Evolutionary conservation across 2,113 vertebrate species (phyloP).

Genomic region (Chloebia gouldiae): DNA sequence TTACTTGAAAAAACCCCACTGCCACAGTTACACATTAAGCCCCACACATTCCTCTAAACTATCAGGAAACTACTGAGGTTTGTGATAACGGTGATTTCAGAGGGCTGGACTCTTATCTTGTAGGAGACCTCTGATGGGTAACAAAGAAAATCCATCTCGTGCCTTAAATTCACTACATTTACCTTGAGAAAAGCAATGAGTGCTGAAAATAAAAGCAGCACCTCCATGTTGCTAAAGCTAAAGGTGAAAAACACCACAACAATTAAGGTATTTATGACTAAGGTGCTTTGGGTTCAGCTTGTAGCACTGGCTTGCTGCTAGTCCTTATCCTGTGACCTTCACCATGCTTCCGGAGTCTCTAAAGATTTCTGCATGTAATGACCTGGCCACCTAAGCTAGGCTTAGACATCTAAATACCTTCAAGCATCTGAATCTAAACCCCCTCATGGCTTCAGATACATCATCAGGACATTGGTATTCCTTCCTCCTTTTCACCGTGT

Average conservation of each 20-base stretch:
- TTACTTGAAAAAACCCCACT: not conserved
- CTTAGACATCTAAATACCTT: not conserved
- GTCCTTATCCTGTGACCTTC: not conserved
- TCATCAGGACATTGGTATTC: not conserved
- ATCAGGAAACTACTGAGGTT: not conserved
- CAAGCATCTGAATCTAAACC: not conserved
- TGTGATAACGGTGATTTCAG: not conserved
- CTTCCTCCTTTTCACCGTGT: not conserved
- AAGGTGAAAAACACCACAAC: not conserved
- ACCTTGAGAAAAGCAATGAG: not conserved
- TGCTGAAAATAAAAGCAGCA: not conserved
- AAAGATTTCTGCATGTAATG: not conserved
- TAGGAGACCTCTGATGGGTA: not conserved
- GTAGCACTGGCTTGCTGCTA: not conserved
- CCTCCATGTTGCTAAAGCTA: not conserved
- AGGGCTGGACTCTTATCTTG: not conserved
- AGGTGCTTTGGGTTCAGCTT: not conserved
- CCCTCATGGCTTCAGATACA: not conserved
- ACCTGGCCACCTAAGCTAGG: not conserved
- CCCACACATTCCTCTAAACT: not conserved
- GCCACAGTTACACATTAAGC: not conserved
- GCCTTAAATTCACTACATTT: not conserved
- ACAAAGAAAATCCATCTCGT: not conserved
- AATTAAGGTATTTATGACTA: not conserved
- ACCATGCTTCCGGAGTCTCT: not conserved